Base-by-base conservation (phyloP, 1,140 invertebrate genomes). In the Drosophila lini region DNA sequence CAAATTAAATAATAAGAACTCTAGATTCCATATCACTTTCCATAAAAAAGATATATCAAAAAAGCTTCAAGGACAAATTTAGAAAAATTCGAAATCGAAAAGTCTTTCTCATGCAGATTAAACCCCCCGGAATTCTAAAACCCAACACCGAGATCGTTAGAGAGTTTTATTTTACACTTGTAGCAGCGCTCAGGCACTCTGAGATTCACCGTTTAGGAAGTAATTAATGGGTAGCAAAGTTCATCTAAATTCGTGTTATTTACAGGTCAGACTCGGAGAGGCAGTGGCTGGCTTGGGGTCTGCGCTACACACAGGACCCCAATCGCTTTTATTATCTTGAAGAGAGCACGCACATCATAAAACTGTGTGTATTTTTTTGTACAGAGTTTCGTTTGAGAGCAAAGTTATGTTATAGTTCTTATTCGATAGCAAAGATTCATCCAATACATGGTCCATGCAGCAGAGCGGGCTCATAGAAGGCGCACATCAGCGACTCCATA, bases 381-480 rank as follows among this genome's bases (percentile, higher is more conserved):
- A 88, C 83, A 89, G 48, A 76, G 55, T 86, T 65, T 77, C 40
- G 56, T 56, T 57, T 15, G 34, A 59, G 16, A 56, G 56, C 48
- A 48, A 57, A 60, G 48, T 60, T 22, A 59, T 57, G 53, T 52
- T 19, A 59, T 60, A 31, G 42, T 42, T 50, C 45, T 59, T 73
- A 78, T 50, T 40, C 13, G 31, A 62, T 45, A 58, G 38, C n/a
- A 79, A 89, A 75, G 64, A 75, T 74, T 89, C 74, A 89, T 89
- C 84, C 84, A 90, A 90, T 91, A 91, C 90, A 91, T 91, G 91
- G 90, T 91, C 86, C 90, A 91, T 91, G 90, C 90, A 91, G 90
- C 85, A 91, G 76, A 57, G 77, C 67, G 63, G 90, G 79, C 64
- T 90, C 81, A 76, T 88, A 86, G 68, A 90, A 78, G 65, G 83